Base-by-base conservation (phyloP, 1,140 invertebrate species). In the Trissolcus basalis region DNA sequence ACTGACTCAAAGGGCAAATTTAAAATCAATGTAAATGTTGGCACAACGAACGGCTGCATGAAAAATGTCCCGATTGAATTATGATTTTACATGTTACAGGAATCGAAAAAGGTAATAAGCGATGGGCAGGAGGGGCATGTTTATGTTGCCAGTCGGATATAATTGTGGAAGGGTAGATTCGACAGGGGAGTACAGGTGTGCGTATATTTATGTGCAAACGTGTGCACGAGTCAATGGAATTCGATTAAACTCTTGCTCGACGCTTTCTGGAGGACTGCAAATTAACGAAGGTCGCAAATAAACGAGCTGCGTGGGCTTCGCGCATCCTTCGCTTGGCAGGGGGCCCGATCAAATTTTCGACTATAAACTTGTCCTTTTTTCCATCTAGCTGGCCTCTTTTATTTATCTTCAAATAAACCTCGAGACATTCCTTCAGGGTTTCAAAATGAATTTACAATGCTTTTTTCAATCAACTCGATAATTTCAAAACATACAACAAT, bases 311-410 rank as follows among this genome's bases (percentile, higher is more conserved):
- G 44, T 15, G 50, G 69, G 61, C 56, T 65, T 45, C 50, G 44
- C 45, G 63, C 45, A 64, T 69, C 50, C 43, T 7, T 64, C 59
- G 36, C 72, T 69, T 76, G 73, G 71, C 80, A 81, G 82, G 83
- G 79, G 80, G 74, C 78, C 60, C 48, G 63, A 47, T 65, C 51
- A 80, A 80, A 80, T 80, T 27, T 79, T 81, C 75, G 80, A 77
- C 72, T 76, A 78, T 81, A 83, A 84, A 84, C 82, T 81, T 82
- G 80, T 83, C 82, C 81, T 81, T 27, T 27, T 27, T 27, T 27
- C 19, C 19, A 27, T 27, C 19, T 27, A 27, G 19, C 19, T 27
- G 2, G 19, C 19, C 19, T 27, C 6, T 27, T 27, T 27, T 27
- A 27, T 27, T 27, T 6, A 6, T 27, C 19, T 27, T 27, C 19